phyloP scores from a whole-genome alignment of 2,797 vertebrate genomes.

The Fistularia commersonii region DNA sequence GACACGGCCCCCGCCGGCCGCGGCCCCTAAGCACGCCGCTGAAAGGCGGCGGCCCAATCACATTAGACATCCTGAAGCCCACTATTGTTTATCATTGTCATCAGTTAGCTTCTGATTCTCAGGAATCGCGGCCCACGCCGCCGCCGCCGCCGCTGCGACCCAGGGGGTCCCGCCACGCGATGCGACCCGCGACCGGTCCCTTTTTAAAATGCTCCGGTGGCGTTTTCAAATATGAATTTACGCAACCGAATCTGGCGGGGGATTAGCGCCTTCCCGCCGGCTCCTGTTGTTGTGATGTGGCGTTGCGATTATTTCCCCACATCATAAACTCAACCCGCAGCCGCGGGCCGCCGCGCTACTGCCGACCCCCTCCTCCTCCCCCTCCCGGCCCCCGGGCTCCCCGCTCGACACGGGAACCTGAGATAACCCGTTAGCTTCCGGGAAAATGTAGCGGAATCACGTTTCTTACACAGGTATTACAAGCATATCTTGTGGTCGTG shows the following conservation, averaged over 20 bases:
- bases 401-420: too few species aligned
- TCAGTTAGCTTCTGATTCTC: neutral
- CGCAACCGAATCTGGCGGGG: slow-evolving; percentile 50
- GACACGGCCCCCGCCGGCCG: slow-evolving; percentile 34
- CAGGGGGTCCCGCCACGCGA: neutral
- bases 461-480: too few species aligned
- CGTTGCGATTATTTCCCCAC: slow-evolving; percentile 53
- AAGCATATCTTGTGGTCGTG: too few species aligned
- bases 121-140: neutral
- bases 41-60: slow-evolving; percentile 28
- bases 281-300: slow-evolving; percentile 40
- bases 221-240: slow-evolving; percentile 39
- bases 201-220: neutral
- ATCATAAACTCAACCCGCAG: slow-evolving; percentile 54
- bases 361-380: too few species aligned
- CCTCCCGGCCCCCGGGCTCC: too few species aligned
- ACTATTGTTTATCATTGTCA: slow-evolving; percentile 21
- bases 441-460: too few species aligned
- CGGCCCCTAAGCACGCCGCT: slow-evolving; percentile 12
- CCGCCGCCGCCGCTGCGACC: too few species aligned
- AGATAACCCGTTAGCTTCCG: too few species aligned
- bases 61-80: slow-evolving; percentile 22
- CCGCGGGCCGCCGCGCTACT: too few species aligned
- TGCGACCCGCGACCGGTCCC: neutral
- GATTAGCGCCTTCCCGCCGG: slow-evolving; percentile 58